Evolutionary conservation across 2,113 vertebrate genomes (phyloP).

Genomic region (Dipodomys spectabilis): DNA sequence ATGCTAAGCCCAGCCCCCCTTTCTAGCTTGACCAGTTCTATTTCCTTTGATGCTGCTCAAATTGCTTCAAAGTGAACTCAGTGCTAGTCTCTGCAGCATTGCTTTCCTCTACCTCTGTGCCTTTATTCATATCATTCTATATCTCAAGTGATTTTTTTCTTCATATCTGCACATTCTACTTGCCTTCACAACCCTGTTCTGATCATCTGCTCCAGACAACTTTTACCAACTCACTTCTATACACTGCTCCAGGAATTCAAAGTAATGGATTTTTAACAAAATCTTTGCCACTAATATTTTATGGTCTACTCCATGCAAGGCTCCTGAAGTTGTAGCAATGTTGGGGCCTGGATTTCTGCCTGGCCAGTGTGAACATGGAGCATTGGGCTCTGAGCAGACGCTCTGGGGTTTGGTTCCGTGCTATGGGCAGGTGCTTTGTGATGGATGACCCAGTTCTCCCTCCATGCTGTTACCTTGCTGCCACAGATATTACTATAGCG

Average conservation of each 20-base stretch:
- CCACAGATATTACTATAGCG: too few species aligned
- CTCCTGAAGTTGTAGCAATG: too few species aligned
- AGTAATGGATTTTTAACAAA: not conserved
- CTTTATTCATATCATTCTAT: not conserved
- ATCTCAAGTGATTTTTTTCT: not conserved
- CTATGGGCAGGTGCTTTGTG: too few species aligned
- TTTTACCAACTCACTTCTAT: not conserved
- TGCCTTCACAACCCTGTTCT: not conserved
- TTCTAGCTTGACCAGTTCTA: not conserved
- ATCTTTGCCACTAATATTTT: too few species aligned
- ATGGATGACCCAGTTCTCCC: too few species aligned
- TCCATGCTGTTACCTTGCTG: too few species aligned
- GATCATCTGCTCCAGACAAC: not conserved
- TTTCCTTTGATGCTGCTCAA: not conserved
- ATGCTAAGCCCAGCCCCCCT: not conserved
- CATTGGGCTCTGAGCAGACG: too few species aligned
- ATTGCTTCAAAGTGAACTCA: not conserved
- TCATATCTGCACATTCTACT: not conserved
- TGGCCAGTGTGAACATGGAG: too few species aligned
- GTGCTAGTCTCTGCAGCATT: not conserved
- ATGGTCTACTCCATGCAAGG: too few species aligned
- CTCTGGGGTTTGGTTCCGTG: too few species aligned
- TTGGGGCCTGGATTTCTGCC: too few species aligned
- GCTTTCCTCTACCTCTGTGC: not conserved
- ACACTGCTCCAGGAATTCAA: not conserved